A percentile compares a stretch with the other conserved stretches of the same genome.
Conservation (phyloP, 2,888 invertebrate species). For the Athalia circularis region DNA sequence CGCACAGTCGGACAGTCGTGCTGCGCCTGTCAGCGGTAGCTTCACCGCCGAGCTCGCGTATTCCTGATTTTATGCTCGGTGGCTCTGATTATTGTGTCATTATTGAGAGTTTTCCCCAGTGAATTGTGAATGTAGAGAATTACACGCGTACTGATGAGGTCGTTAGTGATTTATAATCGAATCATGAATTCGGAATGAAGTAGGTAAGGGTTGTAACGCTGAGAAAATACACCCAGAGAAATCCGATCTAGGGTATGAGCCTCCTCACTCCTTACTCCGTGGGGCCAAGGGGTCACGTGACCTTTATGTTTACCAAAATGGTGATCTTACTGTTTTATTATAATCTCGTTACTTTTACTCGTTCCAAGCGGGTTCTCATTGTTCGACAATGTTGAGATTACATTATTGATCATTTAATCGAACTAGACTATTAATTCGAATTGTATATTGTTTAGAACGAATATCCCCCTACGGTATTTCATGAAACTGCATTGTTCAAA, state of each 20-base stretch:
- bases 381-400: neutral
- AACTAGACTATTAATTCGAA: no score
- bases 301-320: slow-evolving; percentile 73
- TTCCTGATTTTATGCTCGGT: slow-evolving; percentile 37
- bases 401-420: slow-evolving; percentile 6
- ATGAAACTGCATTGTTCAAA: no score
- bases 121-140: slow-evolving; percentile 1
- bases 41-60: slow-evolving; percentile 35
- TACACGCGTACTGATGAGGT: neutral
- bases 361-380: slow-evolving; percentile 49
- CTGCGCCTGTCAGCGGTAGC: slow-evolving; percentile 46
- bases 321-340: slow-evolving; percentile 62
- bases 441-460: no score
- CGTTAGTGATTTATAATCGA: neutral
- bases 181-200: slow-evolving; percentile 6
- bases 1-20: slow-evolving; percentile 31
- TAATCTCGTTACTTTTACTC: no score
- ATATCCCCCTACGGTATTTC: no score
- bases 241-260: slow-evolving; percentile 63
- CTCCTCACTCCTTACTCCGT: slow-evolving; percentile 61
- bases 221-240: slow-evolving; percentile 47
- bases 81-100: slow-evolving; percentile 38
- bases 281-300: slow-evolving; percentile 68
- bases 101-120: slow-evolving; percentile 25
- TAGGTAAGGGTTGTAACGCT: slow-evolving; percentile 11